These are phyloP conservation scores for Hippocampus kuda DNA, from an alignment of 2,797 vertebrate species.

Conservation along the genomic window DNA sequence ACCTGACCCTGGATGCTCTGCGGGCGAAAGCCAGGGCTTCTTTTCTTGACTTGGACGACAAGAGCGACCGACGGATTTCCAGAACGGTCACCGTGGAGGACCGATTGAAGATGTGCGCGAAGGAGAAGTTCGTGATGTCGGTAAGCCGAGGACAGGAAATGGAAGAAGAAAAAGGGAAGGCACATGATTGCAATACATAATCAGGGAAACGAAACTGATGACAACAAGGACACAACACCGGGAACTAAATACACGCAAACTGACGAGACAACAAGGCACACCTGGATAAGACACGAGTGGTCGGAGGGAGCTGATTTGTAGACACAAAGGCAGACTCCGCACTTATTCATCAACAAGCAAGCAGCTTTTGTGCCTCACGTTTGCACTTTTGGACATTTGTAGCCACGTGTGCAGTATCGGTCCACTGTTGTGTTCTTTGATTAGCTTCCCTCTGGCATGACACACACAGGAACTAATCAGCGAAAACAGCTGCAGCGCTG, in stretches of 20 bases:
- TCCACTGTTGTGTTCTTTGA: constrained; percentile 27
- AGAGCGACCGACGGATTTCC: constrained; percentile 68
- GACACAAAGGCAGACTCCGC: not conserved
- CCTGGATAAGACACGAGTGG: too few species aligned
- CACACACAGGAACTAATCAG: constrained; percentile 51
- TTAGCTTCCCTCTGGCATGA: constrained; percentile 24
- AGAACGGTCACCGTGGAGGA: constrained; percentile 57
- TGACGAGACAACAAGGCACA: too few species aligned
- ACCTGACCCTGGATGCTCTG: constrained; percentile 76
- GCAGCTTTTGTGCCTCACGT: constrained; percentile 1
- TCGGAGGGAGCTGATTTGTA: too few species aligned
- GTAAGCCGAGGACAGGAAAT: constrained; percentile 67
- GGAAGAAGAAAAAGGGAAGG: too few species aligned
- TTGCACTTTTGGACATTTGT: constrained; percentile 1
- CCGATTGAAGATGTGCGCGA: constrained; percentile 48
- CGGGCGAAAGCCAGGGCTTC: constrained; percentile 78
- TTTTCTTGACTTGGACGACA: constrained; percentile 65
- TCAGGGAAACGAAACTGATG: too few species aligned
- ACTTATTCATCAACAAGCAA: constrained; percentile 8
- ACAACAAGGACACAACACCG: too few species aligned
- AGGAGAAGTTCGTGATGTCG: constrained; percentile 85
- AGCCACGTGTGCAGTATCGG: not conserved
- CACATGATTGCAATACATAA: too few species aligned
- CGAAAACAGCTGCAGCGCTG: constrained; percentile 47
- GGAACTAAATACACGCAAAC: too few species aligned